Percentiles rank a stretch among this genome's conserved stretches.
phyloP scores from a whole-genome alignment of 2,797 vertebrate species.

The Mormyrops boulengeri region DNA sequence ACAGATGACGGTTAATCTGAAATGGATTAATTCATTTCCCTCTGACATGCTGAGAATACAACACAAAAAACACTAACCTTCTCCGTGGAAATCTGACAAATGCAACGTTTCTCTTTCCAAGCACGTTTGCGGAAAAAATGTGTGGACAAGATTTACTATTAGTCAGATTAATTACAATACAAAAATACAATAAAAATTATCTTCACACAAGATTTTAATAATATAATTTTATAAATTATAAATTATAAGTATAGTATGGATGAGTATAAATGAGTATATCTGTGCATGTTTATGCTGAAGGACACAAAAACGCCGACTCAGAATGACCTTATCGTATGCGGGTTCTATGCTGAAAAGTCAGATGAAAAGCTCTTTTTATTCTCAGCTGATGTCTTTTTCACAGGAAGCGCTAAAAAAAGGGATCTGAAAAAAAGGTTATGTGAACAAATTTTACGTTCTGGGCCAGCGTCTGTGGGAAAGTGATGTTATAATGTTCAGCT shows the following conservation, averaged over 20 bases:
- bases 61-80: slow-evolving; percentile 6
- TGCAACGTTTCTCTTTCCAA: neutral
- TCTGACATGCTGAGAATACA: slow-evolving; percentile 26
- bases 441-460: neutral
- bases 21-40: slow-evolving; percentile 19
- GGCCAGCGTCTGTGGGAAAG: neutral
- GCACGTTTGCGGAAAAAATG: neutral
- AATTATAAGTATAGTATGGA: neutral
- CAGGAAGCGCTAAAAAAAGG: neutral
- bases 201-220: neutral
- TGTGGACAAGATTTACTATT: neutral
- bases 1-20: slow-evolving; percentile 25
- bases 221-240: neutral
- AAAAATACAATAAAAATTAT: neutral
- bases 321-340: neutral
- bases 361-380: neutral
- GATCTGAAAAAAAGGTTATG: neutral
- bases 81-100: neutral
- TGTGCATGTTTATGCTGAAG: neutral
- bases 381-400: neutral
- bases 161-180: neutral
- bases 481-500: neutral
- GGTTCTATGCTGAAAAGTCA: neutral
- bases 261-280: neutral
- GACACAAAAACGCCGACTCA: neutral